Evolutionary conservation across 2,888 invertebrate genomes (phyloP).

Genomic region (Drosophila multiciliata): DNA sequence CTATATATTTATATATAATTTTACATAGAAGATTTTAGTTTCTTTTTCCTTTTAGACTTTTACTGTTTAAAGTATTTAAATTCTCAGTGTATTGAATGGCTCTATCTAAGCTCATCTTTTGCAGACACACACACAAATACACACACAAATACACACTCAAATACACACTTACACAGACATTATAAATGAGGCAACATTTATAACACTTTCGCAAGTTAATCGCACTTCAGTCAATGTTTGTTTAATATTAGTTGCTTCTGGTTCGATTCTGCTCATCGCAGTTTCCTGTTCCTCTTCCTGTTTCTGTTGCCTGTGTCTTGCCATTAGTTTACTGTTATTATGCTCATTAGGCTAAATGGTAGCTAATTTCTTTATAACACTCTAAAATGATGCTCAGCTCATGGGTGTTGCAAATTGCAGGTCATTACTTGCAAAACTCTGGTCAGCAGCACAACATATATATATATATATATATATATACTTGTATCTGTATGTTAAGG

Average conservation of each 20-base stretch:
- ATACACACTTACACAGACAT: conserved; percentile 8
- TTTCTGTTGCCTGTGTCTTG: conserved; percentile 21
- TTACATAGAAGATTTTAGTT: too few species aligned
- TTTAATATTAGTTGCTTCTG: conserved; percentile 58
- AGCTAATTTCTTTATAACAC: conserved; percentile 79
- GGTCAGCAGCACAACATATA: conserved; percentile 1
- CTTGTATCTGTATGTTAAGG: conserved; percentile 5
- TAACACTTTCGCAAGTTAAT: conserved; percentile 76
- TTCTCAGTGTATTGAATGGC: not conserved
- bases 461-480: not conserved
- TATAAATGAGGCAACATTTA: conserved; percentile 69
- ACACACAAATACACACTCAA: not conserved
- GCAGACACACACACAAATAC: not conserved
- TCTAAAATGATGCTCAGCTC: conserved; percentile 62
- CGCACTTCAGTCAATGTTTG: conserved; percentile 75
- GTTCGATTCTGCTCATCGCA: conserved; percentile 9
- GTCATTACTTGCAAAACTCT: conserved; percentile 50
- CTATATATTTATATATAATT: too few species aligned
- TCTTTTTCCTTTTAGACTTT: too few species aligned
- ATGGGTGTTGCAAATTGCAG: conserved; percentile 61
- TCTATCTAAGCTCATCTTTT: conserved; percentile 20
- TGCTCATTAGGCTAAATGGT: conserved; percentile 74
- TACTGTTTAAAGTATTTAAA: not conserved
- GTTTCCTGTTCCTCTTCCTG: not conserved
- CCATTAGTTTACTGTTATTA: conserved; percentile 75